Base-by-base conservation (phyloP, 37 sponge, comb jelly and placozoan genomes). In the Amphimedon queenslandica region DNA sequence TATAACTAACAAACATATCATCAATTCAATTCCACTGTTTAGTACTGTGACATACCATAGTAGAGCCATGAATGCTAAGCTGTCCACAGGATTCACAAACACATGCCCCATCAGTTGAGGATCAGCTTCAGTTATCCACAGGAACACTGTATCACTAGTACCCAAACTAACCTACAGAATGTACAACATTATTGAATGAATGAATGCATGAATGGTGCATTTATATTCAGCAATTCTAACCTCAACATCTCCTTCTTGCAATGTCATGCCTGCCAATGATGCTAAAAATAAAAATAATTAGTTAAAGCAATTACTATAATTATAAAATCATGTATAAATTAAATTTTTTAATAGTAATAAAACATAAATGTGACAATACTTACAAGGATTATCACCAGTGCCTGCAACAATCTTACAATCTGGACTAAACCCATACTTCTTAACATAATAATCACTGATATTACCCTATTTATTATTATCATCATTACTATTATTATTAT, bases 81-180 rank as follows among this genome's bases (percentile, higher is more conserved):
- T 42, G 70, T 92, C 88, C 47, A 96, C 82, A 32, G 97, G 97
- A 66, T 93, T 96, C 29, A 86, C 85, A 80, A 96, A 90, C 8
- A 93, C 77, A 42, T 96, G 97, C 1, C 97, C 97, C 84, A 87
- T 74, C 36, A 96, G 69, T 60, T 88, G 90, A 28, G 97, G 97
- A 20, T 73, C 37, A 21, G 94, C 84, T 31, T 81, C 73, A 21
- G 83, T 77, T 33, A 93, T 63, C 91, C 94, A 96, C 40, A 96
- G 57, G 69, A 93, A 90, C 63, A 93, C 66, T 13, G 97, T 96
- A 57, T 96, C 97, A 78, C 97, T 96, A 23, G 97, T 87, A 1
- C 97, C 97, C 31, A 96, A 75, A 42, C 93, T 93, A 2, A 91
- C 60, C 74, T 81, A 58, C 37, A 60, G 55, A 28, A 71, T 16